Conservation (phyloP, 2,888 invertebrate genomes). For the Aelia acuminata region DNA sequence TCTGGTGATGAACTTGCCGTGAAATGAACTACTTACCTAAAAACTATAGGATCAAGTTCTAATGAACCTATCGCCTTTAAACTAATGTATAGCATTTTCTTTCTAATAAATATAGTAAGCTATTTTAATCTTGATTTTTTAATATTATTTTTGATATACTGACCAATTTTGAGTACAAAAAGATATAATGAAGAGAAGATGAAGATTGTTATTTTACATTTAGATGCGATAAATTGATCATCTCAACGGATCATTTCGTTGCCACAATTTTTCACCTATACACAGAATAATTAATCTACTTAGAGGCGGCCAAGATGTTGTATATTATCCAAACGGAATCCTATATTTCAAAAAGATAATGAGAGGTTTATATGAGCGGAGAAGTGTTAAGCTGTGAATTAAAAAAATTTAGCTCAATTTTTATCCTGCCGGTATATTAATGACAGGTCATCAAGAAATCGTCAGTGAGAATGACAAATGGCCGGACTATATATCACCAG, state of each 20-base stretch:
- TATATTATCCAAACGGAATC: not conserved
- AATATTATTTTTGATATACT: no score
- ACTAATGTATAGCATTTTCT: no score
- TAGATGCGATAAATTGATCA: no score
- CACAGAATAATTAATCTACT: not conserved
- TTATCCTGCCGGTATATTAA: constrained; percentile 16
- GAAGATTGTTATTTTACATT: no score
- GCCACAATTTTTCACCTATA: not conserved
- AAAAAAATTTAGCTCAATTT: constrained; percentile 28
- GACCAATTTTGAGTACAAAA: no score
- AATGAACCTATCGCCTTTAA: no score
- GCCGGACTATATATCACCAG: not conserved
- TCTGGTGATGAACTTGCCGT: no score
- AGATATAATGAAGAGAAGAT: no score
- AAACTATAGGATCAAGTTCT: no score
- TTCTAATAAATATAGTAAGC: no score
- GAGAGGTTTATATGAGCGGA: not conserved
- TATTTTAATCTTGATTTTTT: no score
- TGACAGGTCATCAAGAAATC: constrained; percentile 24
- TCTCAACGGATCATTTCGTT: not conserved
- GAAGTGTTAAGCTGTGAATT: constrained; percentile 2
- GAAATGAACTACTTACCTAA: no score
- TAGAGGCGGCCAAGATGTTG: not conserved
- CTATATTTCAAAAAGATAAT: constrained; percentile 7
- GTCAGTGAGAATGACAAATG: constrained; percentile 28